Percentiles rank a stretch among this genome's conserved stretches.
Evolutionary conservation across 2,888 invertebrate genomes (phyloP).

Genomic region (Andrena bicolor): DNA sequence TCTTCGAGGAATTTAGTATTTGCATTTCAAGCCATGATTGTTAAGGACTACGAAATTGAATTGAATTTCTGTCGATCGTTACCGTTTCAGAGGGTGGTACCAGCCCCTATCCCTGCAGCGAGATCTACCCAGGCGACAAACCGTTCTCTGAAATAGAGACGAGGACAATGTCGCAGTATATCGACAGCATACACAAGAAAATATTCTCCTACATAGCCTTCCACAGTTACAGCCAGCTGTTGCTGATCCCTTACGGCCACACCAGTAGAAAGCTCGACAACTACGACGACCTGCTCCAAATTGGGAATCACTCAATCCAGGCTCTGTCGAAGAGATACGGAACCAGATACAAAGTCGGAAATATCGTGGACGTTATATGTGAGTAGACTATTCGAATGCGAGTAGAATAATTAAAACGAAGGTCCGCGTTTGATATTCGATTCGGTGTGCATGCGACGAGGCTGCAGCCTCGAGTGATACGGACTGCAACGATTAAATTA

Average conservation of each 20-base stretch:
- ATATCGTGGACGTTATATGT: slow-evolving; percentile 87
- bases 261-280: slow-evolving; percentile 87
- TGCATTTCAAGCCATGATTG: too few species aligned
- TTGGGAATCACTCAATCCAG: slow-evolving; percentile 86
- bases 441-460: slow-evolving; percentile 2
- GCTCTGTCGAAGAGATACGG: slow-evolving; percentile 87
- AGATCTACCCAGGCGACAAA: slow-evolving; percentile 88
- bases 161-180: slow-evolving; percentile 86
- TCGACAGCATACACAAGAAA: slow-evolving; percentile 85
- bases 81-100: slow-evolving; percentile 86
- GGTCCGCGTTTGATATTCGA: slow-evolving; percentile 13
- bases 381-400: slow-evolving; percentile 73
- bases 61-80: neutral
- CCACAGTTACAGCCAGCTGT: slow-evolving; percentile 90
- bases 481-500: neutral
- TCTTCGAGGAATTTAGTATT: too few species aligned
- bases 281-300: slow-evolving; percentile 86
- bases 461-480: slow-evolving; percentile 3
- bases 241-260: slow-evolving; percentile 90
- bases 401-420: slow-evolving; percentile 8
- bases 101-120: slow-evolving; percentile 87
- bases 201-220: slow-evolving; percentile 89
- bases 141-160: slow-evolving; percentile 91
- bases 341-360: slow-evolving; percentile 88
- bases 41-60: neutral